Evolutionary conservation across 2,888 invertebrate species (phyloP), one percentile per base, ranked within the genome.

Genomic region (Sinelater perroti): DNA sequence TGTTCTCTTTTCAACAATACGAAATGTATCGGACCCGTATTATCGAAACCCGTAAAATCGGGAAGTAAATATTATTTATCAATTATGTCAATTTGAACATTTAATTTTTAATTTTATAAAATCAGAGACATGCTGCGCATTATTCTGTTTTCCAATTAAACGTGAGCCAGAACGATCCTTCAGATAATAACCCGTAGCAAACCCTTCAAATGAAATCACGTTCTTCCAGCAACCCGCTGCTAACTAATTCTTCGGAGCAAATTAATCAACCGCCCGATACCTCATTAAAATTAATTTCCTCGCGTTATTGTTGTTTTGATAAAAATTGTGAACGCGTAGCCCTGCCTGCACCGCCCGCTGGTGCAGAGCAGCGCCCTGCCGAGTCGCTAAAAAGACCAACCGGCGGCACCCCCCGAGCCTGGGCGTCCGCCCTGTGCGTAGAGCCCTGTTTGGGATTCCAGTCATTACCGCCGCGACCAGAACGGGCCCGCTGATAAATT

Each of bases 381-480:
- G 55, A 42, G 49, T 33, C 38, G 47, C 33, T 56, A 45, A 56
- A 56, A 56, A 49, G 55, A 49, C 44, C 55, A n/a, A n/a, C 47
- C 20, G 33, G 42, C 18, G 5, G 18, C 36, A 24, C 54, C 30
- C 18, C 14, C 17, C 24, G 17, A 51, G 36, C 38, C 28, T 17
- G 18, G 24, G 50, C 38, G n/a, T n/a, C n/a, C 54, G 20, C 18
- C 14, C 17, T 21, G 17, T 40, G 36, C 38, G 18, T 17, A 13
- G 24, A 38, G 50, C n/a, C n/a, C n/a, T n/a, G n/a, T n/a, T n/a
- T n/a, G n/a, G n/a, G n/a, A n/a, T 33, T 30, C 13, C 7, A 28
- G 13, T 10, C 30, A 30, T 5, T 30, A 2, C n/a, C 13, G 10
- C 30, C 30, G 6, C 30, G 2, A 30, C 6, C 30, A 5, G 3